Conservation (phyloP, 2,888 invertebrate genomes). For the Diarsia mendica region DNA sequence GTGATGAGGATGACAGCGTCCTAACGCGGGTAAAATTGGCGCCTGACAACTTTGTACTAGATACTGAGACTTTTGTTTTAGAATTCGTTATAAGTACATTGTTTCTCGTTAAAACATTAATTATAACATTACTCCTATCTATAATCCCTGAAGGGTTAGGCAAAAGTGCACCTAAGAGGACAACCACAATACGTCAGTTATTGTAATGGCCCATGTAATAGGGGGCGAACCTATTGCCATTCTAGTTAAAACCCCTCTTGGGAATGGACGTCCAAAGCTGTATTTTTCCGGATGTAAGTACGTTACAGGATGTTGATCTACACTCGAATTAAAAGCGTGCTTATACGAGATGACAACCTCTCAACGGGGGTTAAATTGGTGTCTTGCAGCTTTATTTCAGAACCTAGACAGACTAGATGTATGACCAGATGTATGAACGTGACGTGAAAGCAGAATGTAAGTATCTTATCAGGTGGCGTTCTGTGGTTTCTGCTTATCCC, state of each 20-base stretch:
- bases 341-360: slow-evolving; percentile 65
- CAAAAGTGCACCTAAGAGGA: too few relatives aligned
- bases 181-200: too few relatives aligned
- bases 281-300: background rate
- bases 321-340: slow-evolving; percentile 73
- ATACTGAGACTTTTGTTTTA: slow-evolving; percentile 22
- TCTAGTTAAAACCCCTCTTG: background rate
- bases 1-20: background rate
- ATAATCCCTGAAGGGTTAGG: too few relatives aligned
- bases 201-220: too few relatives aligned
- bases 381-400: slow-evolving; percentile 23
- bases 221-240: too few relatives aligned
- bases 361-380: slow-evolving; percentile 35
- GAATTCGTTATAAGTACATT: slow-evolving; percentile 35
- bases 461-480: background rate
- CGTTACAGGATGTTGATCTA: background rate
- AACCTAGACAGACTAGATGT: slow-evolving; percentile 18
- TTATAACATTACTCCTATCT: too few relatives aligned
- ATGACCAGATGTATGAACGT: too few relatives aligned
- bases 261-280: background rate
- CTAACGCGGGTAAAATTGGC: background rate
- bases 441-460: too few relatives aligned
- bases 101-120: slow-evolving; percentile 3
- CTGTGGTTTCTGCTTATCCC: background rate
- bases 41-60: slow-evolving; percentile 23